These are phyloP conservation scores for Chouioia cunea DNA, from an alignment of 2,888 invertebrate genomes.

Conservation along the genomic window DNA sequence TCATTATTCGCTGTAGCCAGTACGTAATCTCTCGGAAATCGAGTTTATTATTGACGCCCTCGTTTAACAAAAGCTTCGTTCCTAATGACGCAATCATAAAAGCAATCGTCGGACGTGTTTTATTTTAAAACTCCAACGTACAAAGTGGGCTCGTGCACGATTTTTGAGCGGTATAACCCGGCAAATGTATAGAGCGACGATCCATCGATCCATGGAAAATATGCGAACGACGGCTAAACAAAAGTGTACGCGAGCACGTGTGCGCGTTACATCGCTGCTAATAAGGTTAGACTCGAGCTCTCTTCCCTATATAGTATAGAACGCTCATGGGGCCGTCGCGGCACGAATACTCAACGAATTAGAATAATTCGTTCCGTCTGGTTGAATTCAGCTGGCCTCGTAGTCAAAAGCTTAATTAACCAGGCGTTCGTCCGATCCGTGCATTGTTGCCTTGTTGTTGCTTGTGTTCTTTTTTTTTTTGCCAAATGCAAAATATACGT, in stretches of 20 bases:
- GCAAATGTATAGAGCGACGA: no score
- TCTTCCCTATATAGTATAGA: slow-evolving; percentile 52
- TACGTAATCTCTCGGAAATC: slow-evolving; percentile 43
- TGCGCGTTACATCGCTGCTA: slow-evolving; percentile 7
- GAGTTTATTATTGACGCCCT: slow-evolving; percentile 21
- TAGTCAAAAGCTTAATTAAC: slow-evolving; percentile 16
- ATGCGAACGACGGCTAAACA: neutral
- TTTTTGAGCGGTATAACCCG: no score
- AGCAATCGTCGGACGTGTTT: no score
- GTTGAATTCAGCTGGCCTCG: slow-evolving; percentile 9
- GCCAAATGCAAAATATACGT: neutral
- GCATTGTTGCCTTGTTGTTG: no score
- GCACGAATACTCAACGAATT: slow-evolving; percentile 60
- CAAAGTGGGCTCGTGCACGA: no score
- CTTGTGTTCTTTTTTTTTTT: neutral
- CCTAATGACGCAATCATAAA: no score
- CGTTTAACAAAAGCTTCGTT: no score
- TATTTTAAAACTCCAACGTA: no score
- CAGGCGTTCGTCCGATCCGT: no score
- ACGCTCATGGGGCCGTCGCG: no score
- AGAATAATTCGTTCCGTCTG: slow-evolving; percentile 63
- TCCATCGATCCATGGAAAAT: no score
- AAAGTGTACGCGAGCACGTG: neutral
- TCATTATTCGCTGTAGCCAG: no score
- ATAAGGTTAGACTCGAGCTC: slow-evolving; percentile 48